Base-by-base conservation (phyloP, 2,888 invertebrate species). In the Melitaea athalia region DNA sequence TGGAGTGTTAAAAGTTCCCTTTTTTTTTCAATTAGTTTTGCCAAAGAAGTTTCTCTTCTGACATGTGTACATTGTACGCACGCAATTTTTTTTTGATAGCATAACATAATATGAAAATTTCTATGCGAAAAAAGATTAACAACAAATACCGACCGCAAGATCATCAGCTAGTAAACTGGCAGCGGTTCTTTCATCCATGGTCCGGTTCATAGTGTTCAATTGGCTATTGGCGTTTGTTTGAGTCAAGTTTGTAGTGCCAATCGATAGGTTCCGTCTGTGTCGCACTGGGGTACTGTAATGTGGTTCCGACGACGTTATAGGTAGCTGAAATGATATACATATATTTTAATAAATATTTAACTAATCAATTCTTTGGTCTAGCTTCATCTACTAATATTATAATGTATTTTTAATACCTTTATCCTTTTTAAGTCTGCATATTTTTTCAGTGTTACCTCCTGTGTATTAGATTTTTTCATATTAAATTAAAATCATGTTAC, bases 81-180 rank as follows among this genome's bases (percentile, higher is more conserved):
- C n/a, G n/a, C n/a, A n/a, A n/a, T n/a, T 24, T 24, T 24, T 3
- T 24, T 24, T 24, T 24, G 24, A 24, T 24, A 24, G 24, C 24
- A 24, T 24, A 24, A 24, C 24, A 24, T 24, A 24, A 24, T 24
- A 24, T 24, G 24, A 24, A 24, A 24, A 24, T 24, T 24, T 24
- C 1, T 24, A 24, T 24, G 24, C 24, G 3, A 24, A 24, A 24
- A 24, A 24, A 45, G 11, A 45, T 45, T n/a, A 38, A 63, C 59
- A 59, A n/a, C 8, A 50, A 47, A 24, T 49, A 78, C 88, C 87
- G 77, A 93, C 93, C 71, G 93, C 93, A 70, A 95, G 87, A 81
- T 95, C 95, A 75, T 95, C 95, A 67, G 94, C 94, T 66, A 95
- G 84, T 59, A 95, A 82, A 64, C 93, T 94, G 57, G 93, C 92